Conservation (phyloP, 2,797 vertebrate species). For the Tympanoctomys barrerae region DNA sequence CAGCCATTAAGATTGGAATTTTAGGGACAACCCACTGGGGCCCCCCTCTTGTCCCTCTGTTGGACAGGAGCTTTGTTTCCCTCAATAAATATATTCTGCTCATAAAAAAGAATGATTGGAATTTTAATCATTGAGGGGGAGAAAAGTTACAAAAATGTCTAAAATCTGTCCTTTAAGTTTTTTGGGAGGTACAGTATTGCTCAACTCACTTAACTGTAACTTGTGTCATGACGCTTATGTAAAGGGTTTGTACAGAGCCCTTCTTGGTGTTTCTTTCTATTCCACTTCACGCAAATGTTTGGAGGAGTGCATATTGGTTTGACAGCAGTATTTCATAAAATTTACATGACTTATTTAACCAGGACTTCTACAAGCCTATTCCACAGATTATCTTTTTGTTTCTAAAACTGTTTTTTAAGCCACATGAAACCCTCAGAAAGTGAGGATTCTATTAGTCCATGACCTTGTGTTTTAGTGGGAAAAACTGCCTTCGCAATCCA, state of each 20-base stretch:
- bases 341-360: conserved; percentile 86
- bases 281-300: conserved; percentile 87
- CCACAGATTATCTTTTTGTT: conserved; percentile 87
- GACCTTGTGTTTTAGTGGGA: conserved; percentile 88
- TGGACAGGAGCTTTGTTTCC: too few relatives aligned
- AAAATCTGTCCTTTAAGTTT: conserved; percentile 69
- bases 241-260: conserved; percentile 87
- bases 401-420: conserved; percentile 83
- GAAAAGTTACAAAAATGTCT: conserved; percentile 71
- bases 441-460: conserved; percentile 87
- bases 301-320: conserved; percentile 80
- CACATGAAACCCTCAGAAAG: conserved; percentile 83
- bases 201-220: conserved; percentile 86
- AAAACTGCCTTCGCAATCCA: conserved; percentile 88
- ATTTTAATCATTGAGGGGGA: not conserved
- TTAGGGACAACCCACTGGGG: not conserved
- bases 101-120: not conserved
- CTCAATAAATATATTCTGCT: too few relatives aligned
- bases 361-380: conserved; percentile 73
- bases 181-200: conserved; percentile 82
- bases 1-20: not conserved
- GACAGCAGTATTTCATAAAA: conserved; percentile 81
- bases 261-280: conserved; percentile 84
- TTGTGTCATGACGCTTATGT: conserved; percentile 82
- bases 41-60: too few relatives aligned